Percentiles rank a stretch among this genome's conserved stretches.
Conservation (phyloP, 1,140 invertebrate genomes). For the Asbolus verrucosus region DNA sequence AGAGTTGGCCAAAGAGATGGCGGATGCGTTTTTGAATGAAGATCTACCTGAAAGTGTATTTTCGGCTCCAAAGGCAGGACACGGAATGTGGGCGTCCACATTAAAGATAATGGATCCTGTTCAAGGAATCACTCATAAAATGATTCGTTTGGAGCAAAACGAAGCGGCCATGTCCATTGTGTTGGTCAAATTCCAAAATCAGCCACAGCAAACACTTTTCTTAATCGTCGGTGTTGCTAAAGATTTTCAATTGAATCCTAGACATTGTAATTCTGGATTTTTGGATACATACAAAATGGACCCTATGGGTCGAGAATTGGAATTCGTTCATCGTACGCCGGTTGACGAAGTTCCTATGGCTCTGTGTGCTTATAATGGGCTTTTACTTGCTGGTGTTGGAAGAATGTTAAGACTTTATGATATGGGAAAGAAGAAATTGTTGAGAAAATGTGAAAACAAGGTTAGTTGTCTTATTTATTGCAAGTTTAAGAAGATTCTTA, state of each 20-base stretch:
- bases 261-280: constrained; percentile 82
- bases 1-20: constrained; percentile 96
- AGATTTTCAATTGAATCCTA: constrained; percentile 90
- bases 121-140: constrained; percentile 81
- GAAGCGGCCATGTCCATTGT: constrained; percentile 91
- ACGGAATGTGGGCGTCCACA: constrained; percentile 97
- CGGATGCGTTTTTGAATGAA: constrained; percentile 95
- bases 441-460: constrained; percentile 99
- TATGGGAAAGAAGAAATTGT: constrained; percentile 95
- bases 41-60: constrained; percentile 94
- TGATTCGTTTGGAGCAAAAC: constrained; percentile 92
- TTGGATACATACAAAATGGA: constrained; percentile 89
- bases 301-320: constrained; percentile 80
- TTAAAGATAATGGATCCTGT: constrained; percentile 93
- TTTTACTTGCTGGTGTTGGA: constrained; percentile 93
- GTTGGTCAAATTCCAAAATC: constrained; percentile 68
- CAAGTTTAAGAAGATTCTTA: too few species aligned
- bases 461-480: constrained; percentile 66
- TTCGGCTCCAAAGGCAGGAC: constrained; percentile 95
- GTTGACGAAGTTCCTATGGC: constrained; percentile 94
- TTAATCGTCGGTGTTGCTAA: constrained; percentile 91
- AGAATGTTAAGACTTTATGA: constrained; percentile 94
- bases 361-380: constrained; percentile 92
- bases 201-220: constrained; percentile 79
- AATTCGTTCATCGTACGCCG: constrained; percentile 94